Percentiles rank a stretch among this genome's conserved stretches.
phyloP scores from a whole-genome alignment of 1,140 invertebrate genomes.

The Anoplolepis gracilipes region DNA sequence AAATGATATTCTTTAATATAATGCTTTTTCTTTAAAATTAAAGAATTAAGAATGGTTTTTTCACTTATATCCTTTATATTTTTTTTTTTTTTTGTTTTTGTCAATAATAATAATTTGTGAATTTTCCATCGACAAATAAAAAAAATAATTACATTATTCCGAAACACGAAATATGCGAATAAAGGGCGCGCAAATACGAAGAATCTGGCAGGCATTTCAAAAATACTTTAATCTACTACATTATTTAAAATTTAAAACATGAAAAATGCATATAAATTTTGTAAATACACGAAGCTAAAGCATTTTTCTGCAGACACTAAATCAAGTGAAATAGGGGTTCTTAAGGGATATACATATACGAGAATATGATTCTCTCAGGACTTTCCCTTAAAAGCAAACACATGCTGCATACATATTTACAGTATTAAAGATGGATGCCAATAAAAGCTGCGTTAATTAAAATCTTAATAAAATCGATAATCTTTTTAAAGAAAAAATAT shows the following conservation, averaged over 20 bases:
- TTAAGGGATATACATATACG: not conserved
- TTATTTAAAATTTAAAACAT: slow-evolving; percentile 4
- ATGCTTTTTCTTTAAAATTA: not conserved
- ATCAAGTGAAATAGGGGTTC: not conserved
- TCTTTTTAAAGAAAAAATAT: not conserved
- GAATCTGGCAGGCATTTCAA: not conserved
- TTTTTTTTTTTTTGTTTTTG: not conserved
- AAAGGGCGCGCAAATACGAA: not conserved
- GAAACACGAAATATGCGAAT: not conserved
- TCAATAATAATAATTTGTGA: not conserved
- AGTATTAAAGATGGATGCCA: not conserved
- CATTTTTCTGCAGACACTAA: not conserved
- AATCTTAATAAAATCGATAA: not conserved
- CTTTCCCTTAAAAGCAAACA: not conserved
- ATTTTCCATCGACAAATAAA: not conserved
- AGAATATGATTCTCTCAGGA: not conserved
- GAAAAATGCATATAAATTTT: not conserved
- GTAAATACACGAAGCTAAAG: slow-evolving; percentile 5
- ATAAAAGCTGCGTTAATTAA: not conserved
- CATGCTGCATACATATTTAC: not conserved
- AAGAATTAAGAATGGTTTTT: not conserved
- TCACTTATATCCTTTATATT: not conserved
- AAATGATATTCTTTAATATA: not conserved
- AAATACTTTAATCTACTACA: not conserved
- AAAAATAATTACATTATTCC: not conserved